Evolutionary conservation across 2,797 vertebrate genomes (phyloP), one percentile per base, ranked within the genome.

Genomic region (Lagothrix lagotricha): DNA sequence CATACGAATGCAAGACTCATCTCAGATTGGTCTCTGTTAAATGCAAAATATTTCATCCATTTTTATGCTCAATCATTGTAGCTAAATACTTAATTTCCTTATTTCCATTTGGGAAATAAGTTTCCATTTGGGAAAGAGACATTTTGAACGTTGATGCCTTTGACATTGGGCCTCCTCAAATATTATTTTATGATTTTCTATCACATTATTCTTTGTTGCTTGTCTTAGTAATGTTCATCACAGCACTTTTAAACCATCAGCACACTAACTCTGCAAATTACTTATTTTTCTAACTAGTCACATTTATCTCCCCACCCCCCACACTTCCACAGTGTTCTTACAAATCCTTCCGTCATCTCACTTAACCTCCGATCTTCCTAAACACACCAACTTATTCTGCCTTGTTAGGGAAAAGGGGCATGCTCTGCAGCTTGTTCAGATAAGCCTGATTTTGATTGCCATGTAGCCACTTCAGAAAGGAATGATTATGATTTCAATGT

Each of bases 1-100:
- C 95, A 86, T 95, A 97, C 95, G 87, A 98, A 84, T 86, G 94
- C 15, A 83, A 94, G 88, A 76, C 39, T 95, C 54, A 89, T 13
- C 90, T 96, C 88, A 2, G 2, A 93, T 30, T 97, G 83, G 90
- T 85, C 70, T 96, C 82, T 93, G 89, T 90, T 91, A 89, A 52
- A 61, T 83, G 54, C 6, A 97, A 97, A 96, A 67, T 8, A 1
- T 86, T 97, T 86, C 83, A 84, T 75, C 91, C 82, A 86, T 93
- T 67, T 67, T 67, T 96, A 84, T 90, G 80, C 96, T 96, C 95
- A 88, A 79, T 93, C 86, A 97, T 11, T 96, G 76, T 64, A 96
- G 84, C 97, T 94, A 97, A 96, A 97, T 93, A 94, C 81, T 73
- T 90, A 88, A 50, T 76, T 96, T 93, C 94, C 84, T 97, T 93